Base-by-base conservation (phyloP, 2,797 vertebrate genomes). In the Decapterus maruadsi region DNA sequence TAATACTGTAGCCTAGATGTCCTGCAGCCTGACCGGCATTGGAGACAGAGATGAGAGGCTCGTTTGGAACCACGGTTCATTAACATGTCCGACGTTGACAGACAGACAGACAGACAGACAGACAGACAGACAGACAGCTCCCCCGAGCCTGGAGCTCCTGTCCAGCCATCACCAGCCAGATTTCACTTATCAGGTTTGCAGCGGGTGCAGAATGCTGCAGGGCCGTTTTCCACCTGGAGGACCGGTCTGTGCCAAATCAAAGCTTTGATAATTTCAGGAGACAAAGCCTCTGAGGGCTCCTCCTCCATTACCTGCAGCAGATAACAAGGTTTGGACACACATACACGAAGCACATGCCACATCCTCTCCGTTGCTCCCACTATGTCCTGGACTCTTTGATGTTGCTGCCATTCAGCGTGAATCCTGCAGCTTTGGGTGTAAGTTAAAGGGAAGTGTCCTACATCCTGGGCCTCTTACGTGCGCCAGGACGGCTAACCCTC, bases 51-150 rank as follows among this genome's bases (percentile, higher is more conserved):
- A 75, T 38, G 43, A 78, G 64, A 57, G 56, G n/a, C 29, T 66
- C n/a, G 19, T 71, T 84, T 75, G 68, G 54, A 74, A 81, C 74
- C 56, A 2, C 0, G 34, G 17, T 20, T 55, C 72, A 81, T 72
- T 62, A 81, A 22, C 16, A 51, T 4, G 42, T 67, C 22, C 38
- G 38, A 34, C 31, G 4, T n/a, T n/a, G 31, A 34, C 31, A 34
- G 31, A 34, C 1, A 34, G 31, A 78, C 9, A 40, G 78, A 67
- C 55, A 48, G 40, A 34, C 31, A 34, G 31, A 34, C 31, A 34
- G 31, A 34, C 1, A 34, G 31, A 78, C 9, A 40, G 78, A 67
- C 55, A 48, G 40, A 4, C 11, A 9, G 29, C 56, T 69, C 50
- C 19, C 4, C 16, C 2, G 22, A 26, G 70, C 54, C n/a, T 14